Percentiles rank a stretch among this genome's conserved stretches.
Conservation (phyloP, 2,113 vertebrate genomes). For the Corvus hawaiiensis region DNA sequence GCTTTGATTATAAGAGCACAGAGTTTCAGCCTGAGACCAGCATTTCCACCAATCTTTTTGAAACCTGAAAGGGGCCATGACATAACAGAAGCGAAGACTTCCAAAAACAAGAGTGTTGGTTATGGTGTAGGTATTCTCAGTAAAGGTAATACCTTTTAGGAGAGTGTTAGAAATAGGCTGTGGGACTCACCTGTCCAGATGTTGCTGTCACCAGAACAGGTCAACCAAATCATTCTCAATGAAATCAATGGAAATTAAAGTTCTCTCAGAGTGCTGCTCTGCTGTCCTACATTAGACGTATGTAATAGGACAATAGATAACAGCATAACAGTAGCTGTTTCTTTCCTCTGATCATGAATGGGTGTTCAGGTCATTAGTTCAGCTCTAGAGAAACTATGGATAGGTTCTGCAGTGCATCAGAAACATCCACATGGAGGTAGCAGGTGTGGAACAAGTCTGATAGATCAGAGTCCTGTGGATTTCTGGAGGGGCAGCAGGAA, state of each 20-base stretch:
- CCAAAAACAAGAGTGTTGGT: not conserved
- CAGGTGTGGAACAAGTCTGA: not conserved
- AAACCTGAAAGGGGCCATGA: not conserved
- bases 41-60: not conserved
- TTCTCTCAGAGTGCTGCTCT: not conserved
- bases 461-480: not conserved
- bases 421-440: fast-evolving
- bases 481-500: not conserved
- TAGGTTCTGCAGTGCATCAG: not conserved
- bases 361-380: not conserved
- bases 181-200: not conserved
- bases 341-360: not conserved
- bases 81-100: not conserved
- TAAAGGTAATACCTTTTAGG: not conserved
- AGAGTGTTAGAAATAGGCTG: not conserved
- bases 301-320: not conserved
- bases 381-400: not conserved
- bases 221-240: not conserved
- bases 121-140: not conserved
- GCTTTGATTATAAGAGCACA: not conserved
- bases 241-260: not conserved
- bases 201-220: not conserved
- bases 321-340: not conserved
- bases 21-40: not conserved
- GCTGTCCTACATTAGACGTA: not conserved